Evolutionary conservation across 2,888 invertebrate genomes (phyloP), one percentile per base, ranked within the genome.

Genomic region (Rugalucina vietnamica): DNA sequence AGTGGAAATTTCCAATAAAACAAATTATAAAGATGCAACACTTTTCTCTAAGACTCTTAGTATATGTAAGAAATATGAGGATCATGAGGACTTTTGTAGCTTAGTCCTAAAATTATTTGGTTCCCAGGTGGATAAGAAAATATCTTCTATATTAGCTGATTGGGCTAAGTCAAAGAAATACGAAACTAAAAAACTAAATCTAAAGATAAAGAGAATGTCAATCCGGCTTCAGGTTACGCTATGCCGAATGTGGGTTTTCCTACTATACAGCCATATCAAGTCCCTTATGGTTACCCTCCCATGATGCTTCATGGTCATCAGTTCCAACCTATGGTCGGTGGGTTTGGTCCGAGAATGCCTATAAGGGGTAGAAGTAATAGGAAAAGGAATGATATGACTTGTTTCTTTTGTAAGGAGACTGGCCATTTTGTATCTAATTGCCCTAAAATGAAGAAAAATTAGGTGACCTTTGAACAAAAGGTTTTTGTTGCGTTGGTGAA

Each of bases 81-180:
- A 79, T 5, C 69, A 69, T 74, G 77, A 75, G 32, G 75, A 75
- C 71, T 75, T 82, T 60, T 78, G 75, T 74, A 50, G 75, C 34
- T 65, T 74, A 36, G 75, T 78, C 1, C 37, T 75, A 27, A 82
- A 82, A 60, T 39, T 82, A 18, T 82, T 82, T 75, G 78, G 78
- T 3, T 39, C 78, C 1, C 70, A 50, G 39, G 82, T 75, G 37
- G 82, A 82, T 57, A 78, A 82, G 43, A 82, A 75, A 34, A 71
- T 75, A 21, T 78, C 82, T 24, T 21, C 49, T 29, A 18, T 69
- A 2, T 69, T 76, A 24, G 76, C 77, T 10, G 81, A 77, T 50
- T 82, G 77, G 69, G 76, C 73, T 36, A 82, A 82, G n/a, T 36
- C 65, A 10, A 81, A 76, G 36, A 81, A 81, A 34, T 81, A 81